These are phyloP conservation scores for Agapornis canus DNA, from an alignment of 2,797 vertebrate species.

Conservation along the genomic window DNA sequence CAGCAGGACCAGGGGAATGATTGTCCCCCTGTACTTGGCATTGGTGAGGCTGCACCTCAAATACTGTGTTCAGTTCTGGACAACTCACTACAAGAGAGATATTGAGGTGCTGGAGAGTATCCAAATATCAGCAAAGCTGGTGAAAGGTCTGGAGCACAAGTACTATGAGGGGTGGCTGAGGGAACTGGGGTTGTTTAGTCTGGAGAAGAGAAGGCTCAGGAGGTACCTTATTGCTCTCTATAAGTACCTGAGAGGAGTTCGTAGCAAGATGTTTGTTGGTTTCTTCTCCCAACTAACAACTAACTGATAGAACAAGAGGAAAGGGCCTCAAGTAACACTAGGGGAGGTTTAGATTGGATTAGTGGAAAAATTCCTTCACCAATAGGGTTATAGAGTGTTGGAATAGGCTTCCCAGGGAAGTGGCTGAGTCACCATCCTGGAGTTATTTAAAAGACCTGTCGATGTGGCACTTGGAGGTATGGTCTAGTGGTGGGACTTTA, in stretches of 20 bases:
- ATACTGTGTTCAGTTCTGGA: not conserved
- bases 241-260: not conserved
- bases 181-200: not conserved
- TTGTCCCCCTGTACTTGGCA: accelerated
- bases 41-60: accelerated
- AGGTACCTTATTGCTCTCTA: not conserved
- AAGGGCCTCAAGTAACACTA: accelerated
- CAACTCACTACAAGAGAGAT: not conserved
- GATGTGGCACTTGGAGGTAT: not conserved
- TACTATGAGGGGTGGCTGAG: not conserved
- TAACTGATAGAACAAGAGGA: not conserved
- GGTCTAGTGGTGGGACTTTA: not conserved
- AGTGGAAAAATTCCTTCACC: not conserved
- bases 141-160: not conserved
- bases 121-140: not conserved
- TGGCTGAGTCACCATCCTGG: not conserved
- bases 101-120: not conserved
- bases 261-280: not conserved
- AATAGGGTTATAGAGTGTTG: not conserved
- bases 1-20: not conserved
- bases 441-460: not conserved
- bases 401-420: not conserved
- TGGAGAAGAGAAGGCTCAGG: not conserved
- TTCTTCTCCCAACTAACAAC: not conserved
- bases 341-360: not conserved